phyloP scores from a whole-genome alignment of 1,140 invertebrate genomes.

The Neodiprion lecontei region DNA sequence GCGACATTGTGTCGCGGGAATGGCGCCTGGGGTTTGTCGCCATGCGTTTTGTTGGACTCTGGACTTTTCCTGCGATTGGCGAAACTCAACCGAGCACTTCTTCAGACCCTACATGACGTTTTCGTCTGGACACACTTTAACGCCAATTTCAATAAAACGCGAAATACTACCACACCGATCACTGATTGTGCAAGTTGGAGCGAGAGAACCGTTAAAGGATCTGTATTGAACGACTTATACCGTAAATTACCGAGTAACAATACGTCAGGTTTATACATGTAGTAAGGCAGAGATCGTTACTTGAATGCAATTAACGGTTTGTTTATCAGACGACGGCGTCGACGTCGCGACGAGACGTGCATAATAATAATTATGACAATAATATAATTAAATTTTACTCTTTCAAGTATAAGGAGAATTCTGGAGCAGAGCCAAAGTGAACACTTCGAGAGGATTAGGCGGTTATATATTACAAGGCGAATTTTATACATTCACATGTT shows the following conservation, averaged over 20 bases:
- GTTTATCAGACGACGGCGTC: slow-evolving; percentile 11
- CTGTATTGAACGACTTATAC: too few species aligned
- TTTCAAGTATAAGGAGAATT: not conserved
- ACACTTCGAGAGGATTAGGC: not conserved
- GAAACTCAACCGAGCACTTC: slow-evolving; percentile 2
- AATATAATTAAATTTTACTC: not conserved
- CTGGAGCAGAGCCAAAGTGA: not conserved
- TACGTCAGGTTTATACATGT: too few species aligned
- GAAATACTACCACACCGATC: too few species aligned
- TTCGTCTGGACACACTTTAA: too few species aligned
- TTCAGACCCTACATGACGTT: too few species aligned
- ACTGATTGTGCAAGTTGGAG: too few species aligned
- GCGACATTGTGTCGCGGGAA: slow-evolving; percentile 57
- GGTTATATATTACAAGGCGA: not conserved
- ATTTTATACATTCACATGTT: not conserved
- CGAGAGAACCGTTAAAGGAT: too few species aligned
- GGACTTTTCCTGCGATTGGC: slow-evolving; percentile 33
- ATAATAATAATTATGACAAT: not conserved
- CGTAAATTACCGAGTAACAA: too few species aligned
- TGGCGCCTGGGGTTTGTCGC: too few species aligned
- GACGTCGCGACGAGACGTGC: not conserved
- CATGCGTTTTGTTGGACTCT: slow-evolving; percentile 30
- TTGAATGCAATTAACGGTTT: slow-evolving; percentile 42
- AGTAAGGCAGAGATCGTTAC: slow-evolving; percentile 61
- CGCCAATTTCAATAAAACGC: too few species aligned